phyloP scores from a whole-genome alignment of 2,113 vertebrate species.

The Ctenomys sociabilis region DNA sequence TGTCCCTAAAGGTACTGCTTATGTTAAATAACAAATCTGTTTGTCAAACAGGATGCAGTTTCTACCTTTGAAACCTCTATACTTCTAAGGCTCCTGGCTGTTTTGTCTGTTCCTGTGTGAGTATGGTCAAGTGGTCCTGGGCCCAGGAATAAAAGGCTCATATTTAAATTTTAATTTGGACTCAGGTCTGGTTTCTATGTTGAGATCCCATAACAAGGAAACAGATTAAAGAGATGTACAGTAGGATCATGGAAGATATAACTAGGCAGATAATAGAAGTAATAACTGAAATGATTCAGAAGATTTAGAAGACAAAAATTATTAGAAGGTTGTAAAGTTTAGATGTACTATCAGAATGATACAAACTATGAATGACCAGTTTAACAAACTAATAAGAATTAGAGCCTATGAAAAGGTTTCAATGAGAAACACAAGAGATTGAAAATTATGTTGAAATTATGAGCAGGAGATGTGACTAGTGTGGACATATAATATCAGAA shows the following conservation, averaged over 20 bases:
- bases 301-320: background rate
- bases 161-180: no score
- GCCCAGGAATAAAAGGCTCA: no score
- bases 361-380: background rate
- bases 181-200: no score
- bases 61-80: no score
- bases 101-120: no score
- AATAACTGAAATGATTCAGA: background rate
- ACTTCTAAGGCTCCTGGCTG: no score
- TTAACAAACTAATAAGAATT: background rate
- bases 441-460: background rate
- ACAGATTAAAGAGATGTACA: background rate
- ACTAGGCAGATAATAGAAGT: background rate
- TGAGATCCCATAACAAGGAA: no score
- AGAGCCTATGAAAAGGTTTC: background rate
- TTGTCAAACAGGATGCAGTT: no score
- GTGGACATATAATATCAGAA: background rate
- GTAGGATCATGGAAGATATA: background rate
- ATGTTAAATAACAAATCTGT: no score
- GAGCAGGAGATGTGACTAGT: background rate
- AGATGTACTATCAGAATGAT: background rate
- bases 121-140: no score
- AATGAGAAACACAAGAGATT: background rate
- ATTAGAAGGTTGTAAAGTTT: background rate
- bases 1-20: no score